A percentile compares a stretch with the other conserved stretches of the same genome.
These are phyloP conservation scores for Avahi laniger DNA, from an alignment of 2,797 vertebrate species.

Conservation along the genomic window DNA sequence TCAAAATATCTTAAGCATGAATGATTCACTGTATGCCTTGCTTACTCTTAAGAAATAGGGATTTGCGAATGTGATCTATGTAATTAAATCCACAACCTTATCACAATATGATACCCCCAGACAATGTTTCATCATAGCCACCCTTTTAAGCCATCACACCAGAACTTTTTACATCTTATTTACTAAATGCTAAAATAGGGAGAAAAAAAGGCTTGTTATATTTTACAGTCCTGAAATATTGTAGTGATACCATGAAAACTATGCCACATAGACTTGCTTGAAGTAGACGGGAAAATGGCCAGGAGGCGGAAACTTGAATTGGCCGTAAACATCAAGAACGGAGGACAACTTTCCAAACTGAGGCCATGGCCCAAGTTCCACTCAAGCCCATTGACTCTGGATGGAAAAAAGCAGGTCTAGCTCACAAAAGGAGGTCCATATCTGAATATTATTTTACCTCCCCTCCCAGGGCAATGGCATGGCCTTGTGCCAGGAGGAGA, in stretches of 20 bases:
- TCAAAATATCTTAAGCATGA: not conserved
- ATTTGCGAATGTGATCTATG: not conserved
- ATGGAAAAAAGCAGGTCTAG: slow-evolving; percentile 74
- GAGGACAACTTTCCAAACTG: slow-evolving; percentile 76
- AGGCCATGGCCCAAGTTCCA: slow-evolving; percentile 76
- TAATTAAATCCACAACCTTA: not conserved
- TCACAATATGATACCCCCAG: not conserved
- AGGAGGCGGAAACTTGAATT: slow-evolving; percentile 66
- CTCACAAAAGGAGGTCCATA: slow-evolving; percentile 38
- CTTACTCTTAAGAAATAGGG: not conserved
- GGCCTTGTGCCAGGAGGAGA: not conserved
- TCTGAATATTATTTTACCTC: not conserved
- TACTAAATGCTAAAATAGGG: not conserved
- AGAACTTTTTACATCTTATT: not conserved
- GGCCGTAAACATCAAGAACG: slow-evolving; percentile 73
- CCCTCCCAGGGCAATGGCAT: not conserved
- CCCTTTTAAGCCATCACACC: not conserved
- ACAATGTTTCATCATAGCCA: not conserved
- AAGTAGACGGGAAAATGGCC: slow-evolving; percentile 70
- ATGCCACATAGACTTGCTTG: slow-evolving; percentile 58
- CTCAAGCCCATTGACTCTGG: slow-evolving; percentile 74
- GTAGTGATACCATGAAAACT: slow-evolving; percentile 57
- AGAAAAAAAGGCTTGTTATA: not conserved
- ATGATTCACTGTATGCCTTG: not conserved
- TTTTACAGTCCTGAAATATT: not conserved